Conservation (phyloP, 92 coral and sea anemone species). For the Siderastrea siderea region DNA sequence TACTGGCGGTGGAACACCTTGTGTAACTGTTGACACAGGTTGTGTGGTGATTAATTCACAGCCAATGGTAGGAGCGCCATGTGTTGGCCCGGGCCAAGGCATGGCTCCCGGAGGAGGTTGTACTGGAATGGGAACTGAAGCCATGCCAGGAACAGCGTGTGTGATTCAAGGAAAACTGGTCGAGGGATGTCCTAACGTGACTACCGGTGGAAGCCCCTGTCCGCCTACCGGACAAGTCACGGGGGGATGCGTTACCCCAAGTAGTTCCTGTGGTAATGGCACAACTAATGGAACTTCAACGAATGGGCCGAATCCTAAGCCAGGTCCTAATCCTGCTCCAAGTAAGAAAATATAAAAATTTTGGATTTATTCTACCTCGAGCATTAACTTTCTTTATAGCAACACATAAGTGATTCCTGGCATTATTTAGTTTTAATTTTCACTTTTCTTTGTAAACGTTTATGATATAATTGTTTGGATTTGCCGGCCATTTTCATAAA, state of each 20-base stretch:
- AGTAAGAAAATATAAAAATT: background rate
- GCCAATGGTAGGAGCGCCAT: conserved; percentile 13
- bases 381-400: background rate
- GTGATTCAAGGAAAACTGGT: conserved; percentile 47
- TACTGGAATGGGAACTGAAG: conserved; percentile 20
- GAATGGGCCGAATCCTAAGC: background rate
- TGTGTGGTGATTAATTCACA: conserved; percentile 19
- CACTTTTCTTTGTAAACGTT: no score
- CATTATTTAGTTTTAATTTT: no score
- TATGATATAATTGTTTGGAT: no score
- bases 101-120: conserved; percentile 8
- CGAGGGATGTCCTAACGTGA: conserved; percentile 32
- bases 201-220: conserved; percentile 11
- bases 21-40: conserved; percentile 26
- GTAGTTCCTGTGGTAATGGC: background rate
- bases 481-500: no score
- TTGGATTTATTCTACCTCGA: background rate
- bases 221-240: background rate
- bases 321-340: background rate
- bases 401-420: no score
- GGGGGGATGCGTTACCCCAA: background rate
- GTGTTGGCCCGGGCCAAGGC: conserved; percentile 12
- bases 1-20: background rate
- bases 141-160: conserved; percentile 21
- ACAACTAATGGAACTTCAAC: background rate